These are phyloP conservation scores for Tragelaphus oryx DNA, from an alignment of 2,797 vertebrate genomes.

Conservation along the genomic window DNA sequence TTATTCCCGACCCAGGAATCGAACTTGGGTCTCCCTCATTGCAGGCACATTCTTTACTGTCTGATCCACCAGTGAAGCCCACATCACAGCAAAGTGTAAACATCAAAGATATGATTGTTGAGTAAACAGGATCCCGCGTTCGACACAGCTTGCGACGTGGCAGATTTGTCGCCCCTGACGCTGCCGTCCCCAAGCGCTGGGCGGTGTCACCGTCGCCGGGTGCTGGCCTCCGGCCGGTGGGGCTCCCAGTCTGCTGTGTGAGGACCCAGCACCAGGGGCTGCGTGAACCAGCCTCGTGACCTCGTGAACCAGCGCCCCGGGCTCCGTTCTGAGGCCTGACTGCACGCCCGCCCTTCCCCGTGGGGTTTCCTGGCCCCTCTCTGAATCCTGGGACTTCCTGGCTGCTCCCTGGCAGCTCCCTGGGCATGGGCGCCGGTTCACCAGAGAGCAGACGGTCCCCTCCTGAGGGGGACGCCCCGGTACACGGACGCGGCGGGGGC, in stretches of 20 bases:
- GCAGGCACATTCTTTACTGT: background rate
- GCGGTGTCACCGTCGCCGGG: rapidly evolving
- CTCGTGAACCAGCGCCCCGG: too few relatives aligned
- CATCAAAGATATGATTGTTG: background rate
- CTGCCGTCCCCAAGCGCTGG: rapidly evolving
- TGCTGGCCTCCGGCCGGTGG: background rate
- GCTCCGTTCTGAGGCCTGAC: background rate
- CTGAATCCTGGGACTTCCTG: too few relatives aligned
- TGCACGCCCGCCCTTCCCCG: background rate
- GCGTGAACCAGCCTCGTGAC: too few relatives aligned
- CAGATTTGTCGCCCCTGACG: rapidly evolving
- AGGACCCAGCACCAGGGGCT: too few relatives aligned
- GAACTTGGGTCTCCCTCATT: background rate
- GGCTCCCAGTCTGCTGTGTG: rapidly evolving
- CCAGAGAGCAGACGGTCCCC: background rate
- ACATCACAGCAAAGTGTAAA: rapidly evolving
- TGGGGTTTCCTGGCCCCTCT: too few relatives aligned
- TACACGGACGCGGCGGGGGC: rapidly evolving
- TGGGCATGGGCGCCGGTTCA: background rate
- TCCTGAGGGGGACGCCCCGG: background rate
- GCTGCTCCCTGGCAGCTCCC: too few relatives aligned
- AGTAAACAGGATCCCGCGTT: rapidly evolving
- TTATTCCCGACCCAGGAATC: background rate
- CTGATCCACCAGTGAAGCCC: background rate
- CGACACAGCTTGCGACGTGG: rapidly evolving